phyloP scores from a whole-genome alignment of 2,888 invertebrate genomes.

The Villa cingulata region DNA sequence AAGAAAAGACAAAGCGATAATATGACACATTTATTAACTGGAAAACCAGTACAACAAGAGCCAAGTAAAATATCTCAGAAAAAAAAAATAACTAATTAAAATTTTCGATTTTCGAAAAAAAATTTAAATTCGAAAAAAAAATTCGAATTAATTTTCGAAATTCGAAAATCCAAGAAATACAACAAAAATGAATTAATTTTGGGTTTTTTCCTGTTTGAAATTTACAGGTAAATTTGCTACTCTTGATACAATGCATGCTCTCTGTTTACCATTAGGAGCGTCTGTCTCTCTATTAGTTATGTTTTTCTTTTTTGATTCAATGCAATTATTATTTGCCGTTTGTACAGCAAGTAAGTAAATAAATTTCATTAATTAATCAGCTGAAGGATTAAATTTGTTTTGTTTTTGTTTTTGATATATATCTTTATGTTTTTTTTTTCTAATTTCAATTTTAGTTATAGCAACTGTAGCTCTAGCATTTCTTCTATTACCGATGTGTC shows the following conservation, averaged over 20 bases:
- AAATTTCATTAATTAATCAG: too few species aligned
- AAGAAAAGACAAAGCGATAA: slow-evolving; percentile 55
- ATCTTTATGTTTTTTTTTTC: too few species aligned
- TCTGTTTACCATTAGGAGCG: slow-evolving; percentile 90
- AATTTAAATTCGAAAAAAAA: too few species aligned
- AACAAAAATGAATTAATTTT: not conserved
- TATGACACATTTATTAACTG: slow-evolving; percentile 33
- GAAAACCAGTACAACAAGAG: slow-evolving; percentile 36
- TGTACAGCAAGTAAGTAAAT: slow-evolving; percentile 84
- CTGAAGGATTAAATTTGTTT: too few species aligned
- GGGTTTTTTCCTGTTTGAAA: slow-evolving; percentile 1
- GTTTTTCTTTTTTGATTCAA: slow-evolving; percentile 98
- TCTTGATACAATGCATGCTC: slow-evolving; percentile 90
- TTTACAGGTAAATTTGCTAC: slow-evolving; percentile 65
- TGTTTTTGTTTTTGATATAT: too few species aligned
- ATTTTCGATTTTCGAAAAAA: not conserved
- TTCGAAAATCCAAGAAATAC: not conserved
- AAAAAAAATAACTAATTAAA: not conserved
- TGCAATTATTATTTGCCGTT: slow-evolving; percentile 91
- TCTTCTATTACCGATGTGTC: slow-evolving; percentile 91
- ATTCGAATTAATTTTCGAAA: too few species aligned
- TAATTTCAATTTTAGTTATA: slow-evolving; percentile 51
- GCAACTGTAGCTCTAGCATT: slow-evolving; percentile 95
- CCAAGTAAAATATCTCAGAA: slow-evolving; percentile 32
- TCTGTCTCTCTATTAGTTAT: slow-evolving; percentile 90